Conservation (phyloP, 2,888 invertebrate species). For the Drosophila mulleri region DNA sequence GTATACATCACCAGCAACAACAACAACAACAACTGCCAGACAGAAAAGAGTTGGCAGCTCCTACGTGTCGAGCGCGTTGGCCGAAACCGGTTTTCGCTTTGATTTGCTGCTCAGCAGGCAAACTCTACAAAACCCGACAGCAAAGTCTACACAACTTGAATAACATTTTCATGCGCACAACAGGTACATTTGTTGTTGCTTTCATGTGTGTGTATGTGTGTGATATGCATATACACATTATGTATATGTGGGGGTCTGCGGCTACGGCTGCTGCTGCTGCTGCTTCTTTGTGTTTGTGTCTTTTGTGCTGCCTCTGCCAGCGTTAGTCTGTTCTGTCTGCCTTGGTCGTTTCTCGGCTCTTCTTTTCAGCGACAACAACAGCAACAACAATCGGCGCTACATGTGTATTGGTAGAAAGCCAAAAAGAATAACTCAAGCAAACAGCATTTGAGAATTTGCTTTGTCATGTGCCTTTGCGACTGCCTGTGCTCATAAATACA, state of each 20-base stretch:
- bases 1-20: constrained; percentile 25
- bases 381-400: constrained; percentile 3
- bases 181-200: constrained; percentile 46
- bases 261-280: constrained; percentile 32
- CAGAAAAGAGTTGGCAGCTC: constrained; percentile 47
- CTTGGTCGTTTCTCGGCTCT: constrained; percentile 59
- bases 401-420: constrained; percentile 66
- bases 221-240: constrained; percentile 28
- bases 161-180: constrained; percentile 57
- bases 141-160: constrained; percentile 55
- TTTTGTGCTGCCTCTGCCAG: constrained; percentile 13
- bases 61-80: constrained; percentile 39
- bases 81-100: constrained; percentile 57
- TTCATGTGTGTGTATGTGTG: background rate
- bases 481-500: constrained; percentile 51
- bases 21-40: constrained; percentile 23
- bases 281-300: constrained; percentile 55
- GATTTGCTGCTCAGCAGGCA: constrained; percentile 40
- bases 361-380: constrained; percentile 29
- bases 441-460: constrained; percentile 65
- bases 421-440: constrained; percentile 64
- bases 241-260: constrained; percentile 27
- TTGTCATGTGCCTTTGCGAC: constrained; percentile 55
- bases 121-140: constrained; percentile 40
- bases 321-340: constrained; percentile 51